phyloP scores from a whole-genome alignment of 2,113 vertebrate species.

The Antechinus flavipes region DNA sequence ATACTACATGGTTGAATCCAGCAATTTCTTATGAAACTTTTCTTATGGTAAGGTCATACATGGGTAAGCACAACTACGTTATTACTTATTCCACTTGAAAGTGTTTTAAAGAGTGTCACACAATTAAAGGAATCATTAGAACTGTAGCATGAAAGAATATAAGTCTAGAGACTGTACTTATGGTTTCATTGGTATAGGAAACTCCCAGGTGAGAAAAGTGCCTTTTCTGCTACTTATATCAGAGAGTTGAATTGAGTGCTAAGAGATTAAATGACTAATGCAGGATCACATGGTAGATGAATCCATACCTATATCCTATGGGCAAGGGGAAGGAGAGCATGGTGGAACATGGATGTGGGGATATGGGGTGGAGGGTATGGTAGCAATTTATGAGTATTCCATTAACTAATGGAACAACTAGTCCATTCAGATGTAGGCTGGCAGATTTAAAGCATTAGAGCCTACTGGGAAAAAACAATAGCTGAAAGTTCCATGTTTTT shows the following conservation, averaged over 20 bases:
- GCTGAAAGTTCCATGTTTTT: background rate
- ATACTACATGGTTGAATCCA: background rate
- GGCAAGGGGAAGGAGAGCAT: background rate
- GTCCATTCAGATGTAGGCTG: background rate
- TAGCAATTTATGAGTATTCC: background rate
- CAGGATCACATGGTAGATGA: too few relatives aligned
- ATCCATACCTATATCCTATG: too few relatives aligned
- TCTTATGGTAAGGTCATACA: background rate
- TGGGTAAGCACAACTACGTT: background rate
- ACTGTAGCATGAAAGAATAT: background rate
- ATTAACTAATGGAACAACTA: too few relatives aligned
- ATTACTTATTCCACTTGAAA: background rate
- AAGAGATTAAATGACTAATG: too few relatives aligned
- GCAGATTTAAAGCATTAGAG: background rate
- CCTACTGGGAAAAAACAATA: background rate
- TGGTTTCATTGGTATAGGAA: background rate
- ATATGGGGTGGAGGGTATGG: background rate
- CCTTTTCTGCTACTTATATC: too few relatives aligned
- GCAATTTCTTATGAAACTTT: background rate
- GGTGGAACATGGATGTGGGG: background rate
- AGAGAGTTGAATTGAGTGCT: too few relatives aligned
- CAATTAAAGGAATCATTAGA: background rate
- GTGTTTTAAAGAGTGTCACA: background rate
- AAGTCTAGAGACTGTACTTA: background rate
- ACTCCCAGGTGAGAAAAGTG: background rate